Evolutionary conservation across 2,113 vertebrate species (phyloP), one percentile per base, ranked within the genome.

Genomic region (Saccopteryx bilineata): DNA sequence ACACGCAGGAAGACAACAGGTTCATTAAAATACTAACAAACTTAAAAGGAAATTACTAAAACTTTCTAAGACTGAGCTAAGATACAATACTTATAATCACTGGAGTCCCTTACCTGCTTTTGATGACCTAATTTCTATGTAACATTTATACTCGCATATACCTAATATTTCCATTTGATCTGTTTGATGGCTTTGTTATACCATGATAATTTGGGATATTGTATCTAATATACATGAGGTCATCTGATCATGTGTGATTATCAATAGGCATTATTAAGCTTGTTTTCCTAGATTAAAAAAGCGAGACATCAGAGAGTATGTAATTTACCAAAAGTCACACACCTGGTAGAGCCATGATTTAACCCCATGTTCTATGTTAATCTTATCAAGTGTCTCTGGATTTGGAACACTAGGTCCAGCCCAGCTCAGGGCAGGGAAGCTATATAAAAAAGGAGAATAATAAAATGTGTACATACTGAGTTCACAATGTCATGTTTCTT

Each of bases 1-100:
- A 91, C 76, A 93, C 68, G 91, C 74, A 94, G 95, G 69, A 52
- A 86, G 46, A 88, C 75, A 95, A 89, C 82, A 97, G 81, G 33
- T 60, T 91, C 63, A 94, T 94, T 92, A 75, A 69, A 95, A 96
- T 87, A 75, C 72, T 68, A 95, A 92, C 69, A 78, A 95, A 95
- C 31, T 87, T 94, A 90, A 93, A 94, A 65, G 28, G 33, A 60
- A n/a, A 78, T 69, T 63, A 48, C 76, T 79, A 69, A 93, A 93
- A 94, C 74, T 52, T 96, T 82, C 65, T 52, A 69, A 9, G 19
- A 24, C 1, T 69, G n/a, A 95, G 39, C 54, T 50, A 89, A 60
- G 8, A 54, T 58, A 54, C 13, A 84, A 61, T 56, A 33, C 17
- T 68, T 79, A 52, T 28, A 65, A 52, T 52, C 60, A 69, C 50